Evolutionary conservation across 2,797 vertebrate species (phyloP).

Genomic region (Phrynocephalus vlangalii): DNA sequence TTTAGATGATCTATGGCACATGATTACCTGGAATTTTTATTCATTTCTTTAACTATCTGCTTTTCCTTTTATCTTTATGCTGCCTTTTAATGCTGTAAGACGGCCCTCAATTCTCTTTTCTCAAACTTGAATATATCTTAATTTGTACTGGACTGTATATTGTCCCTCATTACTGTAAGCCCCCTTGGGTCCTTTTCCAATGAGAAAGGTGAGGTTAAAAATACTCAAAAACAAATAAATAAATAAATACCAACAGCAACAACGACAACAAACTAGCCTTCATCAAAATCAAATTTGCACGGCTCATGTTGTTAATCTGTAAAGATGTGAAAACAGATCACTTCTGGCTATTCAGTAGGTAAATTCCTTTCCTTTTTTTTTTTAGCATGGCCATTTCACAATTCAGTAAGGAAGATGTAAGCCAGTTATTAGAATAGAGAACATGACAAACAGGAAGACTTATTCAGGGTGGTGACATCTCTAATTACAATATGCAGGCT

Average conservation of each 20-base stretch:
- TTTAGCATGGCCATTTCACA: slow-evolving; percentile 35
- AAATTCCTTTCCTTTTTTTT: slow-evolving; percentile 35
- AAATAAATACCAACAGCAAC: neutral
- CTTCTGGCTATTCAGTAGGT: slow-evolving; percentile 37
- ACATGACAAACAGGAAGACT: slow-evolving; percentile 54
- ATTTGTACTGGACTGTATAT: too few species aligned
- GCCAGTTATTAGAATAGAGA: slow-evolving; percentile 14
- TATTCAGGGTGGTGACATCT: slow-evolving; percentile 51
- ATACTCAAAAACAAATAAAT: too few species aligned
- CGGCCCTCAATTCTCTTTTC: too few species aligned
- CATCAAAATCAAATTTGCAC: slow-evolving; percentile 32
- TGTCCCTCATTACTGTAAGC: too few species aligned
- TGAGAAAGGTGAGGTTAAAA: too few species aligned
- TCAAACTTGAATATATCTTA: too few species aligned
- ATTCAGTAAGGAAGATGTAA: neutral
- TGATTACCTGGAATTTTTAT: too few species aligned
- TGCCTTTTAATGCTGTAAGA: too few species aligned
- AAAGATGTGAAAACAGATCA: slow-evolving; percentile 11
- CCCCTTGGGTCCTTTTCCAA: too few species aligned
- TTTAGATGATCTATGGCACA: too few species aligned
- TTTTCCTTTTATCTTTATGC: too few species aligned
- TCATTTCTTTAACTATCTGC: too few species aligned
- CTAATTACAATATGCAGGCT: slow-evolving; percentile 46
- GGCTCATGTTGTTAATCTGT: neutral
- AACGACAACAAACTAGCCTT: slow-evolving; percentile 7